Evolutionary conservation across 2,113 vertebrate genomes (phyloP).

Genomic region (Planiliza haematocheilus): DNA sequence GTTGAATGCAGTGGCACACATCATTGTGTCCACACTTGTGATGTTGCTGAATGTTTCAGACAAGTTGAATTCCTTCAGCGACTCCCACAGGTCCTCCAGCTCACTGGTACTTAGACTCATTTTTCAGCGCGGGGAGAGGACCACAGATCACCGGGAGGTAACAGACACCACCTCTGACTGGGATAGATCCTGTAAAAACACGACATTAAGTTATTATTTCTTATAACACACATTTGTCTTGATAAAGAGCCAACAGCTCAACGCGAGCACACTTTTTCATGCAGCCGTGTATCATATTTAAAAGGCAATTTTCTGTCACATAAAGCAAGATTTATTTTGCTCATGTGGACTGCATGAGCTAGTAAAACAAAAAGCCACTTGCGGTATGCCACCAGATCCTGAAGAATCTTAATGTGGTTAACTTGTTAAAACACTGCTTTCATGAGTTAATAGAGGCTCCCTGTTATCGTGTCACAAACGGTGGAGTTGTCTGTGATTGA

Average conservation of each 20-base stretch:
- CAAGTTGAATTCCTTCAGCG: constrained; percentile 86
- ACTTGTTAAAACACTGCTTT: constrained; percentile 71
- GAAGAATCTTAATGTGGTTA: constrained; percentile 71
- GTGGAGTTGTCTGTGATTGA: constrained; percentile 59
- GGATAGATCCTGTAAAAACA: constrained; percentile 61
- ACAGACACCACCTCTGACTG: constrained; percentile 46
- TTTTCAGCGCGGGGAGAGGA: constrained; percentile 61
- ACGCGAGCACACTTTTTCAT: not conserved
- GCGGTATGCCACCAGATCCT: constrained; percentile 65
- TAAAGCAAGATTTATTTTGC: constrained; percentile 45
- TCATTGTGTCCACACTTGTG: constrained; percentile 80
- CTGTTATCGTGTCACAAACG: constrained; percentile 55
- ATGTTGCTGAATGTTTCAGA: constrained; percentile 83
- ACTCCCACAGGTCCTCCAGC: constrained; percentile 82
- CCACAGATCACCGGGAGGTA: constrained; percentile 39
- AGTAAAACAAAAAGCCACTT: constrained; percentile 62
- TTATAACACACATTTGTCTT: constrained; percentile 17
- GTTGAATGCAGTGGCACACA: constrained; percentile 84
- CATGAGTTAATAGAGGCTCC: constrained; percentile 52
- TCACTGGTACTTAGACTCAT: constrained; percentile 79
- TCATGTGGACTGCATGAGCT: constrained; percentile 36
- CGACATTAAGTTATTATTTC: constrained; percentile 40
- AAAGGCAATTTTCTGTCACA: constrained; percentile 34
- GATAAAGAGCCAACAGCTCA: constrained; percentile 3
- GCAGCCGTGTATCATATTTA: constrained; percentile 34